Conservation (phyloP, 2,113 vertebrate genomes). For the Recurvirostra avosetta region DNA sequence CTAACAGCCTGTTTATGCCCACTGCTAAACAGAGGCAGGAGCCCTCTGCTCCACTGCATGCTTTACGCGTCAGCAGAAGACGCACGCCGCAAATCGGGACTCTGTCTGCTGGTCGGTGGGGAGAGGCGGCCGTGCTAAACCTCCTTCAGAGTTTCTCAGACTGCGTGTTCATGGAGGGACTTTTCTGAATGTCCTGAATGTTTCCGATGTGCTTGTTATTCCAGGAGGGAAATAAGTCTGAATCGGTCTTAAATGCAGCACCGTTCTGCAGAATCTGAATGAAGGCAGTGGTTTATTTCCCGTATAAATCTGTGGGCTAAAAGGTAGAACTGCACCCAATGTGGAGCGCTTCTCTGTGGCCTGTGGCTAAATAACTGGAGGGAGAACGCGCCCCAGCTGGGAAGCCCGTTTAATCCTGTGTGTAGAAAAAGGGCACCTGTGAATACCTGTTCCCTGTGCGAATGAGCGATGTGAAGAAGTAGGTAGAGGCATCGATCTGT, state of each 20-base stretch:
- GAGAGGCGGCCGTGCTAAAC: background rate
- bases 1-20: background rate
- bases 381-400: background rate
- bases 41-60: background rate
- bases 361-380: background rate
- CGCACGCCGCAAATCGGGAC: background rate
- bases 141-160: background rate
- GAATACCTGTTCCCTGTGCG: background rate
- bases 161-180: background rate
- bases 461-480: background rate
- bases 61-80: background rate
- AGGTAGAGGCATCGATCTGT: background rate
- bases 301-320: background rate
- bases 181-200: background rate
- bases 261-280: background rate
- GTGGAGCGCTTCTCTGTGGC: background rate
- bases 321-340: background rate
- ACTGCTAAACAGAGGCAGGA: background rate
- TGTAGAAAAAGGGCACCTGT: background rate
- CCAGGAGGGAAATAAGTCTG: background rate
- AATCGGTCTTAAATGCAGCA: background rate
- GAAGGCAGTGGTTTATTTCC: background rate
- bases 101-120: background rate
- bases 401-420: fast-evolving
- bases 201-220: background rate